Conservation (phyloP, 2,888 invertebrate species). For the Loripinus fragilis region DNA sequence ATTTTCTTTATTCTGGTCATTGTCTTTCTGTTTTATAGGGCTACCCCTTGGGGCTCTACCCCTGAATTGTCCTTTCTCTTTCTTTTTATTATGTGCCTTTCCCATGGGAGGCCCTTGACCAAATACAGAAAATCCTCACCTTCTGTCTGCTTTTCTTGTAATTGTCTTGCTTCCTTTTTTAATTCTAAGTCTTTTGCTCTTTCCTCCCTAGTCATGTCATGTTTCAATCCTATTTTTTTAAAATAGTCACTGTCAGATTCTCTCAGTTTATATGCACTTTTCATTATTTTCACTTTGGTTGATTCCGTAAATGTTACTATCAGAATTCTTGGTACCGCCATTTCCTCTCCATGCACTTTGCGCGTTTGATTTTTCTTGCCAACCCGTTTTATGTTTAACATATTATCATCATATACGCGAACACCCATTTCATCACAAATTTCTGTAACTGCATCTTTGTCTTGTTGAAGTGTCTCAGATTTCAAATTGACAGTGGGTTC, state of each 20-base stretch:
- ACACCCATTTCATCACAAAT: neutral
- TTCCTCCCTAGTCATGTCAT: no score
- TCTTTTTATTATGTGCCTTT: slow-evolving; percentile 3
- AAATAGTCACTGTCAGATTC: neutral
- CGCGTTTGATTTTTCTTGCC: no score
- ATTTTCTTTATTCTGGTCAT: slow-evolving; percentile 5
- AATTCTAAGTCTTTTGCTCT: no score
- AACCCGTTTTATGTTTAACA: neutral
- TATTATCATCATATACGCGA: neutral
- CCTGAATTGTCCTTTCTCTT: neutral
- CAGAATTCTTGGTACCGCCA: no score
- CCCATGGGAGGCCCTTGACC: no score
- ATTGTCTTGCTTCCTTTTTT: no score
- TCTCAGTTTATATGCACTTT: no score
- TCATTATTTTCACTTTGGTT: neutral
- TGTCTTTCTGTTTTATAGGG: neutral
- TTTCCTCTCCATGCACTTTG: no score
- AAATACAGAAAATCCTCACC: slow-evolving; percentile 7
- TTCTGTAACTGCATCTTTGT: no score
- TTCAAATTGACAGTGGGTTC: neutral
- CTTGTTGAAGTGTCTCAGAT: neutral
- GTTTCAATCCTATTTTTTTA: neutral
- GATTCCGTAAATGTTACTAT: no score
- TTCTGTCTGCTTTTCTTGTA: neutral
- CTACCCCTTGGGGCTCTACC: neutral